Percentiles rank a stretch among this genome's conserved stretches.
phyloP scores from a whole-genome alignment of 1,140 invertebrate genomes.

The Drosophila parabipectinata region DNA sequence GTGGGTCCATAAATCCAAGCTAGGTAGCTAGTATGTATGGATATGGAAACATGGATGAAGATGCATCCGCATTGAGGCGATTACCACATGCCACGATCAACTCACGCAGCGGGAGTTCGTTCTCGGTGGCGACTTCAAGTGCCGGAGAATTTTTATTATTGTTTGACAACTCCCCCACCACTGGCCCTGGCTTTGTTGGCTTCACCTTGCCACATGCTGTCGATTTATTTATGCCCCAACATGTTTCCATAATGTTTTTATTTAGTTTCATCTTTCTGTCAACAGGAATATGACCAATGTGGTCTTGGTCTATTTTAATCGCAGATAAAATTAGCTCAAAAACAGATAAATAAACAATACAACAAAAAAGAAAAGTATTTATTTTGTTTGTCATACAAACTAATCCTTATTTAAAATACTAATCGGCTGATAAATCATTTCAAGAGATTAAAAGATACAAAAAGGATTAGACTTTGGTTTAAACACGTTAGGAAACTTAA shows the following conservation, averaged over 20 bases:
- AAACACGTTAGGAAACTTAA: too few species aligned
- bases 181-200: not conserved
- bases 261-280: slow-evolving; percentile 46
- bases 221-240: slow-evolving; percentile 64
- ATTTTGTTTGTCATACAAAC: not conserved
- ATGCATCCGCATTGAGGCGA: slow-evolving; percentile 45
- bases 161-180: slow-evolving; percentile 29
- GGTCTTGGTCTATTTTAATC: slow-evolving; percentile 27
- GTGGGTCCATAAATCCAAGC: slow-evolving; percentile 56
- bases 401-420: slow-evolving; percentile 1
- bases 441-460: not conserved
- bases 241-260: slow-evolving; percentile 25
- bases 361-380: not conserved
- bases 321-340: not conserved
- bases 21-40: slow-evolving; percentile 12
- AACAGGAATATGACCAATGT: slow-evolving; percentile 40
- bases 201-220: slow-evolving; percentile 67
- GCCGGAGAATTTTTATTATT: slow-evolving; percentile 24
- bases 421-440: not conserved
- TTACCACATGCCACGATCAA: slow-evolving; percentile 77
- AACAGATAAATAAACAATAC: slow-evolving; percentile 9
- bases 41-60: slow-evolving; percentile 6
- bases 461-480: not conserved
- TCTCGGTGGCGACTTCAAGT: slow-evolving; percentile 67
- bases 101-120: slow-evolving; percentile 68